phyloP scores from a whole-genome alignment of 2,113 vertebrate genomes.

The Genyomyrus donnyi region DNA sequence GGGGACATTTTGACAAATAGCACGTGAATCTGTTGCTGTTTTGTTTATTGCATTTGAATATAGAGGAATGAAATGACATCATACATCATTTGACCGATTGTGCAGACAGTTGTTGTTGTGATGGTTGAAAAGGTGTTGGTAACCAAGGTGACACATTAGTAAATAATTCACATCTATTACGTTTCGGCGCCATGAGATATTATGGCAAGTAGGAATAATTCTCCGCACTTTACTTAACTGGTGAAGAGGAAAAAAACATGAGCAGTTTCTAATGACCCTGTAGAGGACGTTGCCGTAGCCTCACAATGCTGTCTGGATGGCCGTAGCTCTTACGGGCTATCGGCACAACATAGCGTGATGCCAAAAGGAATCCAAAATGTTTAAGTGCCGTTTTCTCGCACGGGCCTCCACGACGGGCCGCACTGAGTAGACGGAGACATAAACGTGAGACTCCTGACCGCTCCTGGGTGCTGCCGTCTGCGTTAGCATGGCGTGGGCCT shows the following conservation, averaged over 20 bases:
- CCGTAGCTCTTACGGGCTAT: background rate
- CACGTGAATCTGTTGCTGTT: constrained; percentile 15
- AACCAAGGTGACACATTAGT: constrained; percentile 7
- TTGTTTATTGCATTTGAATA: constrained; percentile 22
- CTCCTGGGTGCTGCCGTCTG: constrained; percentile 35
- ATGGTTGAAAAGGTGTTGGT: background rate
- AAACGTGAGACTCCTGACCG: background rate
- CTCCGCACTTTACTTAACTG: background rate
- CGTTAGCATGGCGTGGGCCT: constrained; percentile 56
- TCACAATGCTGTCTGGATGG: background rate
- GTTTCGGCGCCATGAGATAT: background rate
- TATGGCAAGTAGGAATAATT: background rate
- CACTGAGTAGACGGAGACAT: background rate
- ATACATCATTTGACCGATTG: background rate
- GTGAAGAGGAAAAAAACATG: too few species aligned
- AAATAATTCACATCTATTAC: background rate
- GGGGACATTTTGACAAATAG: constrained; percentile 23
- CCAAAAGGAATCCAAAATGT: background rate
- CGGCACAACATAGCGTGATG: background rate
- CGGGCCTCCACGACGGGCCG: background rate
- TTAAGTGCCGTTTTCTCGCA: background rate
- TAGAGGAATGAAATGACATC: constrained; percentile 12
- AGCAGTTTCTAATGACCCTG: background rate
- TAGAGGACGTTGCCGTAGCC: background rate
- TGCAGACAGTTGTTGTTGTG: background rate